Evolutionary conservation across 92 coral and sea anemone species (phyloP), one percentile per base, ranked within the genome.

Genomic region (Palythoa caribaeorum): DNA sequence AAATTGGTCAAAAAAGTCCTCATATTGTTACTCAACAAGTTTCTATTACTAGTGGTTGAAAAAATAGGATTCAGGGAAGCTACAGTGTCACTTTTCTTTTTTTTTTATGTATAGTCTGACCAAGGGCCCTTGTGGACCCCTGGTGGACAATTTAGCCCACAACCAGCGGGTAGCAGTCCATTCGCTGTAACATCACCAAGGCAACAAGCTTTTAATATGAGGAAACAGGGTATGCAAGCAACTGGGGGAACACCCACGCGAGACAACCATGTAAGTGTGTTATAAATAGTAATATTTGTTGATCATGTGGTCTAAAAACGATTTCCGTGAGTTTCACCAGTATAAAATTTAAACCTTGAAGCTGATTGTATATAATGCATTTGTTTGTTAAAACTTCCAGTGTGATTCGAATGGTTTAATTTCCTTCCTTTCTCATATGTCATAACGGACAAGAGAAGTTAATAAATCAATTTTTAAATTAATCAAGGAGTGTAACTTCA

Each of bases 141-240:
- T 17, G 91, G 91, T 77, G 99, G 99, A 50, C 99, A 96, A 89
- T 96, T 93, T 73, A 83, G 94, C 21, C 99, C 99, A 6, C 95
- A 92, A 53, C 92, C 94, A n/a, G 81, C 84, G 11, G 73, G 90
- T 62, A 87, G 88, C 28, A 92, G 68, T 53, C 99, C 99, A 12
- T 87, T 75, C 19, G 92, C 99, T 20, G 76, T 96, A 19, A 88
- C 90, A 37, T 92, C 94, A 53, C 98, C 99, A 36, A 87, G 98
- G 13, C 99, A 96, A 88, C 96, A 96, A 66, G 99, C 98, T 28
- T 93, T 79, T 86, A 93, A 96, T 53, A 96, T 96, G 99, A 87
- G 99, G 79, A 79, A 88, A 87, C 98, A 96, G 83, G 98, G 94
- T 47, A 96, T 91, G 98, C 85, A 78, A 47, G 84, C 86, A 50